Evolutionary conservation across 2,888 invertebrate genomes (phyloP), one percentile per base, ranked within the genome.

Genomic region (Stenoptilia bipunctidactyla): DNA sequence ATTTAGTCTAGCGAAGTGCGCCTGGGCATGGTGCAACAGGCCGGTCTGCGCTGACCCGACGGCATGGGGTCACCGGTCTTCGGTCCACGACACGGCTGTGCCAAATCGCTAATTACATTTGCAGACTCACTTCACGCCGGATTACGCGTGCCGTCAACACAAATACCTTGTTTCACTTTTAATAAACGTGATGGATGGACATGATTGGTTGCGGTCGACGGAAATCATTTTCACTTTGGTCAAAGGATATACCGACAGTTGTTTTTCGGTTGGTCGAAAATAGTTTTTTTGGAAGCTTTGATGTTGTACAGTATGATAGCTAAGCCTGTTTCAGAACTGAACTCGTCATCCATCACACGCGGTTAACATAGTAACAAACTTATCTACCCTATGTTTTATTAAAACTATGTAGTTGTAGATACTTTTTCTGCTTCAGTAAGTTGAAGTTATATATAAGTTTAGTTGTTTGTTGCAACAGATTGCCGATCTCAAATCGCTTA

Each of bases 81-180:
- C 60, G 58, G 20, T 5, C 20, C 20, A 57, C 56, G 61, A 61
- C 63, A 69, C 67, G 63, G 57, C 73, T 75, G 72, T 74, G 74
- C 61, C 63, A 68, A 79, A 80, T 79, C 51, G 68, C 60, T 80
- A 80, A 82, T 80, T 77, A 61, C 62, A 61, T 66, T 63, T 56
- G 12, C 30, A 30, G 69, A 67, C 53, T 48, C 49, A 53, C 59
- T 61, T 61, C 58, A 58, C 57, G 51, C 46, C 42, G 47, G 44
- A 48, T 55, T 30, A 49, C 52, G 46, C 49, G 50, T 52, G 52
- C 54, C 53, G 48, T 50, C 50, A 44, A 55, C 53, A 53, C 49
- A 50, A 54, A 30, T 30, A 51, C 52, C 52, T 47, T 45, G 49
- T 44, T 52, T 51, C 45, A 52, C 47, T 51, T 51, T 38, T 45